phyloP scores from a whole-genome alignment of 37 sponge, comb jelly and placozoan genomes.

The Dysidea cf. avara region DNA sequence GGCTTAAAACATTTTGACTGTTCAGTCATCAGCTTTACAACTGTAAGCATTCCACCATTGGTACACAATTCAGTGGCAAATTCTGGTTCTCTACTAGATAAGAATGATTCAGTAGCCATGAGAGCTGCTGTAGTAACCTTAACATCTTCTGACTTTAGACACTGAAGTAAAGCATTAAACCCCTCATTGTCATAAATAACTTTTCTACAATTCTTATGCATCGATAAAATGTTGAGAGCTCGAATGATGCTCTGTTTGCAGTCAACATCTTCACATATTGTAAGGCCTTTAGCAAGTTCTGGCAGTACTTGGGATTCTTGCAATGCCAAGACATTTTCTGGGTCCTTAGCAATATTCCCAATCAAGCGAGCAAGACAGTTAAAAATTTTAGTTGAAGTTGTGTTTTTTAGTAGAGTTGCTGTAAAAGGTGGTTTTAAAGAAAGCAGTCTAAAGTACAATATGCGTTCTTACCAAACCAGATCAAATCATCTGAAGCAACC shows the following conservation, averaged over 20 bases:
- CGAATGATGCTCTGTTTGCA: slow-evolving; percentile 47
- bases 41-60: slow-evolving; percentile 14
- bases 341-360: slow-evolving; percentile 45
- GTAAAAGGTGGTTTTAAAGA: background rate
- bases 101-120: background rate
- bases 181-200: slow-evolving; percentile 20
- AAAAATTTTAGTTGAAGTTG: slow-evolving; percentile 1
- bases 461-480: slow-evolving; percentile 2
- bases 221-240: slow-evolving; percentile 25
- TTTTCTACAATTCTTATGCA: slow-evolving; percentile 5
- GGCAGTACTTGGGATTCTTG: background rate
- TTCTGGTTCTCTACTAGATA: slow-evolving; percentile 13
- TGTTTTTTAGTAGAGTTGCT: slow-evolving; percentile 9
- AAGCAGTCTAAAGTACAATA: background rate
- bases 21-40: background rate
- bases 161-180: slow-evolving; percentile 7
- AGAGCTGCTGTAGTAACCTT: slow-evolving; percentile 25
- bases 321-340: background rate
- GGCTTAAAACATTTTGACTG: background rate
- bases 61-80: slow-evolving; percentile 7
- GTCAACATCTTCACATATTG: background rate
- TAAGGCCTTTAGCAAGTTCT: slow-evolving; percentile 11
- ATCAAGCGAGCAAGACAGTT: slow-evolving; percentile 37
- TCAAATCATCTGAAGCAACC: slow-evolving; percentile 19
- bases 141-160: slow-evolving; percentile 17